These are phyloP conservation scores for Diogma glabrata DNA, from an alignment of 2,888 invertebrate genomes.

Conservation along the genomic window DNA sequence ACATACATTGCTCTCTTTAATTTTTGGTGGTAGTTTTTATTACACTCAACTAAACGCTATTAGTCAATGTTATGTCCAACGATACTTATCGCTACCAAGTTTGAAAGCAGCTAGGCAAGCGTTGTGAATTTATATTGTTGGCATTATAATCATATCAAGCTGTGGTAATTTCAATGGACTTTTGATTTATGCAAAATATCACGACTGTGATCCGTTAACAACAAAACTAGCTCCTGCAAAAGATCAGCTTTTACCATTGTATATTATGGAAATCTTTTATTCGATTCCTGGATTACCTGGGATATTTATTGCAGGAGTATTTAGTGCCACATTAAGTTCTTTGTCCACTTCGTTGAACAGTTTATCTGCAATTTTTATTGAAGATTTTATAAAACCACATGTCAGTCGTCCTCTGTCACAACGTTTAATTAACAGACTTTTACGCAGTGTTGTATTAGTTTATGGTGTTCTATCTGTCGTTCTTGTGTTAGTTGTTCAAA, in stretches of 20 bases:
- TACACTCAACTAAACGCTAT: background rate
- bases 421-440: background rate
- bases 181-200: background rate
- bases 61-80: background rate
- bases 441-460: background rate
- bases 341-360: slow-evolving; percentile 3
- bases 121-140: background rate
- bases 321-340: background rate
- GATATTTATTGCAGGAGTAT: background rate
- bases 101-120: background rate
- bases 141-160: background rate
- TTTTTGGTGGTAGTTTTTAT: background rate
- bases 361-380: background rate
- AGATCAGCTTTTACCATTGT: background rate
- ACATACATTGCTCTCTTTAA: background rate
- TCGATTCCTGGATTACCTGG: background rate
- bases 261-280: background rate
- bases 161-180: background rate
- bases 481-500: background rate
- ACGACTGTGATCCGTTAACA: slow-evolving; percentile 4
- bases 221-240: background rate
- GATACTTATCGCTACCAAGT: slow-evolving; percentile 2
- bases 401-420: background rate
- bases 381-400: background rate
- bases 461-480: background rate